Evolutionary conservation across 2,113 vertebrate genomes (phyloP), one percentile per base, ranked within the genome.

Genomic region (Beaufortia kweichowensis): DNA sequence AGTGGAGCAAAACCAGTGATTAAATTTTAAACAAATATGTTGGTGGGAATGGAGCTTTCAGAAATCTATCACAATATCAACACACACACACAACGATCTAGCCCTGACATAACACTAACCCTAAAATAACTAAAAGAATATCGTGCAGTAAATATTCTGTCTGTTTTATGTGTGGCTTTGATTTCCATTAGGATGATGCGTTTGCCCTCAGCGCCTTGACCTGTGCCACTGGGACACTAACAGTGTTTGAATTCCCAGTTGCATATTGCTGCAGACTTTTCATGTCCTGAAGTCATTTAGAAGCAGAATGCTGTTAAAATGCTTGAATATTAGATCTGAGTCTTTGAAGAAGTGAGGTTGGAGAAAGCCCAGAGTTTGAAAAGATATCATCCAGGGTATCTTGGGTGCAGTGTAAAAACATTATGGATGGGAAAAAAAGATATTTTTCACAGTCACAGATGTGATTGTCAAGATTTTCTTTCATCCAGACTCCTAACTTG

Each of bases 121-220:
- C n/a, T n/a, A 11, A 14, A 9, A 69, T 4, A 2, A n/a, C n/a
- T n/a, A n/a, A n/a, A 21, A 11, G 6, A 74, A 48, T 23, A 10
- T 10, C 24, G 5, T 70, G 50, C 31, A 5, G 3, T 39, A 17
- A 70, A 70, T 70, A 17, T 26, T 65, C 12, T 43, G 23, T 10
- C 50, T 39, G 21, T 56, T 41, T 41, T 72, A 43, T 57, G 19
- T 23, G 19, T 55, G 21, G 68, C n/a, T 39, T 21, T 21, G 41
- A 15, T 64, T 48, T 53, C 67, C 67, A 70, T 59, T 46, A 73
- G 33, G 35, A 7, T 15, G 26, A 59, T n/a, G n/a, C n/a, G n/a
- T n/a, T n/a, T n/a, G n/a, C n/a, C n/a, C n/a, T n/a, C n/a, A n/a
- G n/a, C n/a, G n/a, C n/a, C n/a, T n/a, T n/a, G n/a, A n/a, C n/a